phyloP scores from a whole-genome alignment of 1,140 invertebrate genomes.

The Lepidostoma basale region DNA sequence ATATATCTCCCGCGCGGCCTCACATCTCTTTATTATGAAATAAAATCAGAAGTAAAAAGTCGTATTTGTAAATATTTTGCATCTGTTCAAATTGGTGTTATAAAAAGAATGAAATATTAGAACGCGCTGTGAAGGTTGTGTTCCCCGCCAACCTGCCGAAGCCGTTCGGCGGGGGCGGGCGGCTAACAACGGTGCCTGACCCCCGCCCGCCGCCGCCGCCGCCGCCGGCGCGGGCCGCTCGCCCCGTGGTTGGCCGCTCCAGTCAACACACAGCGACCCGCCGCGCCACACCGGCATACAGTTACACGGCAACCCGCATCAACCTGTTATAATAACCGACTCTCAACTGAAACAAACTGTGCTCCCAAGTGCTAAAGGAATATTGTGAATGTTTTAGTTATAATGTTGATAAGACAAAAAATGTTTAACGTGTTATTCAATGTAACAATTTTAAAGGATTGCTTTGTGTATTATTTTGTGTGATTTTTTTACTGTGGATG shows the following conservation, averaged over 20 bases:
- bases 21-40: no score
- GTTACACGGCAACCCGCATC: no score
- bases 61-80: no score
- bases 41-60: no score
- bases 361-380: background rate
- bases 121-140: slow-evolving; percentile 6
- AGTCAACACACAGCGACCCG: slow-evolving; percentile 57
- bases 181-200: slow-evolving; percentile 56
- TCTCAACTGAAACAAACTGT: slow-evolving; percentile 28
- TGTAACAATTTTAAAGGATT: slow-evolving; percentile 23
- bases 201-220: slow-evolving; percentile 33
- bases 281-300: slow-evolving; percentile 53
- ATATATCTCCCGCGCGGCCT: no score
- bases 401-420: slow-evolving; percentile 31
- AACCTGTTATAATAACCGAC: no score
- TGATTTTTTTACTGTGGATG: background rate
- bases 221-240: slow-evolving; percentile 38
- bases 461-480: slow-evolving; percentile 1
- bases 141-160: slow-evolving; percentile 16
- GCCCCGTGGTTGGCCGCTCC: slow-evolving; percentile 43
- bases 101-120: no score
- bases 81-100: no score
- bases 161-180: slow-evolving; percentile 53
- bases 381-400: background rate
- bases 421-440: slow-evolving; percentile 6